Evolutionary conservation across 1,140 invertebrate genomes (phyloP), one percentile per base, ranked within the genome.

Genomic region (Drosophila navojoa): DNA sequence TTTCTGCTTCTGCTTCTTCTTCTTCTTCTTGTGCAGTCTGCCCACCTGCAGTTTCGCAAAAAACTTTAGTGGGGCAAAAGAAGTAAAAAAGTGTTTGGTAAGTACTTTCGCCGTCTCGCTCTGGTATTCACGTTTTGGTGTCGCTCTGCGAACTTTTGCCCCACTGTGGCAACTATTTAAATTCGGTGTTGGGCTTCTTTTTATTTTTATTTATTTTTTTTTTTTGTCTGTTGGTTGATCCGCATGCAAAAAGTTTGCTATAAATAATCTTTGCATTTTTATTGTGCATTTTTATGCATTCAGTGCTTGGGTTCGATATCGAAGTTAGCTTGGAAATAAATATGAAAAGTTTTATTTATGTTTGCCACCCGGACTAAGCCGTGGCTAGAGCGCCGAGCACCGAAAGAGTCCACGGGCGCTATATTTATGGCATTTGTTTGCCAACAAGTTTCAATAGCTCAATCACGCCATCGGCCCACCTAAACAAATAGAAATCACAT

Each of bases 291-390:
- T 72, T 87, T 87, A 77, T 87, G 79, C 84, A 87, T 87, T 82
- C 75, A 61, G 64, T 62, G 62, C 71, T 66, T 66, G 79, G 73
- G 77, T 70, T 87, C 79, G 82, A 89, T 87, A 73, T 89, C 78
- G 76, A 84, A 87, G 84, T 87, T 87, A 70, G 76, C 63, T 79
- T 76, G 74, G 84, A 89, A 87, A 89, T 89, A 87, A 89, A 87
- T 89, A 82, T 89, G 84, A 87, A 87, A 87, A 87, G 73, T 87
- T 87, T 89, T 89, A 87, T 87, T 87, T 89, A 89, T 87, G 79
- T 79, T 84, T 71, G 81, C 47, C 52, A 64, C 64, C 35, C 60
- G 54, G 70, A 13, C 71, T 73, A 49, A 69, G 64, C 49, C 64
- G 15, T 53, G 3, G 19, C 29, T 13, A 47, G 13, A 16, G 13